Conservation (phyloP, 2,888 invertebrate species). For the Drosophila fulvimacula region DNA sequence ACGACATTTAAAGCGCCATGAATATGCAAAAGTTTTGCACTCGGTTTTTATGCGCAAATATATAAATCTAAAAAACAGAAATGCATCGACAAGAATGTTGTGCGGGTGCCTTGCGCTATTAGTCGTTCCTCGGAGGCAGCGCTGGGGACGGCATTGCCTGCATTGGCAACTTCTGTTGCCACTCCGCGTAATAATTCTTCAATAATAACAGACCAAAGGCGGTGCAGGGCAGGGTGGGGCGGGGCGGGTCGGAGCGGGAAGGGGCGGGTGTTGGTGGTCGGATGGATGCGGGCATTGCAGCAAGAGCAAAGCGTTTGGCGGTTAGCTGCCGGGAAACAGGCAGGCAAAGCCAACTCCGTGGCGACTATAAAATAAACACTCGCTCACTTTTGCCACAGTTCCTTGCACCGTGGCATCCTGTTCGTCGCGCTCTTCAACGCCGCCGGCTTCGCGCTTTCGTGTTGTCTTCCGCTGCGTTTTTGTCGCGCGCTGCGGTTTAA, state of each 20-base stretch:
- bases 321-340: constrained; percentile 26
- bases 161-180: constrained; percentile 70
- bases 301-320: constrained; percentile 54
- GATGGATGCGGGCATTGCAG: constrained; percentile 6
- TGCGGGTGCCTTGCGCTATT: constrained; percentile 57
- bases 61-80: constrained; percentile 55
- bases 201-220: constrained; percentile 63
- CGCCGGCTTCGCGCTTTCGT: constrained; percentile 46
- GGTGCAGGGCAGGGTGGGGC: no score
- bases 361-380: constrained; percentile 76
- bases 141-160: constrained; percentile 11
- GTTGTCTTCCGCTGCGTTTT: constrained; percentile 55
- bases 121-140: constrained; percentile 43
- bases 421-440: constrained; percentile 10
- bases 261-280: background rate
- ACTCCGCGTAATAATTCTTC: constrained; percentile 73
- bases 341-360: constrained; percentile 59
- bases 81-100: constrained; percentile 43
- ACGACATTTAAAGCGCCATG: constrained; percentile 79
- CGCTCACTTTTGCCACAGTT: constrained; percentile 64
- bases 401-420: constrained; percentile 53
- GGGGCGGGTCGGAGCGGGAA: background rate
- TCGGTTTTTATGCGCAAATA: constrained; percentile 69
- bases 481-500: constrained; percentile 67
- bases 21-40: constrained; percentile 80